A percentile compares a stretch with the other conserved stretches of the same genome.
Conservation (phyloP, 2,888 invertebrate genomes). For the Pimpla rufipes region DNA sequence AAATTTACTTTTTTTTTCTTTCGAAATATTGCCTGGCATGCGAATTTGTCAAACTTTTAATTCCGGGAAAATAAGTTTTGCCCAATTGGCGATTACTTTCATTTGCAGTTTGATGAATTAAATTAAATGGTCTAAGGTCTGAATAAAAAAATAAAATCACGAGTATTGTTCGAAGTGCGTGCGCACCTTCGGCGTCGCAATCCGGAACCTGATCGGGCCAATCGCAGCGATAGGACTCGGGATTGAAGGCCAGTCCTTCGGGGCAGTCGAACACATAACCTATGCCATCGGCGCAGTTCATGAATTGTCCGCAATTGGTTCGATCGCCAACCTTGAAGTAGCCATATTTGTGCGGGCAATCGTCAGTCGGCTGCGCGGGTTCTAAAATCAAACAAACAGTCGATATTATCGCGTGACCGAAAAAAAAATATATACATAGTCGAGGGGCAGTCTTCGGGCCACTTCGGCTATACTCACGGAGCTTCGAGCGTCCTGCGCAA, state of each 20-base stretch:
- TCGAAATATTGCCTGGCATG: neutral
- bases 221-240: constrained; percentile 91
- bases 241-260: constrained; percentile 93
- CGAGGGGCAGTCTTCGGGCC: neutral
- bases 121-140: too few species aligned
- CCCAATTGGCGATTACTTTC: too few species aligned
- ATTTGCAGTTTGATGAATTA: too few species aligned
- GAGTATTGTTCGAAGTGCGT: neutral
- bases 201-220: constrained; percentile 94
- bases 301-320: constrained; percentile 91
- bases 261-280: constrained; percentile 92
- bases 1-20: neutral
- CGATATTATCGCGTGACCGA: neutral
- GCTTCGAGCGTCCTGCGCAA: constrained; percentile 90
- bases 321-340: constrained; percentile 91
- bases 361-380: constrained; percentile 90
- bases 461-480: constrained; percentile 77
- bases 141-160: too few species aligned
- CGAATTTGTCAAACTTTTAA: neutral
- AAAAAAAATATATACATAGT: neutral
- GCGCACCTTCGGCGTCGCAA: constrained; percentile 92
- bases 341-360: constrained; percentile 94
- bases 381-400: constrained; percentile 85
- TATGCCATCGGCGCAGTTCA: constrained; percentile 93
- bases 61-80: neutral